Percentiles rank a stretch among this genome's conserved stretches.
Evolutionary conservation across 2,888 invertebrate genomes (phyloP).

Genomic region (Clivina fossor): DNA sequence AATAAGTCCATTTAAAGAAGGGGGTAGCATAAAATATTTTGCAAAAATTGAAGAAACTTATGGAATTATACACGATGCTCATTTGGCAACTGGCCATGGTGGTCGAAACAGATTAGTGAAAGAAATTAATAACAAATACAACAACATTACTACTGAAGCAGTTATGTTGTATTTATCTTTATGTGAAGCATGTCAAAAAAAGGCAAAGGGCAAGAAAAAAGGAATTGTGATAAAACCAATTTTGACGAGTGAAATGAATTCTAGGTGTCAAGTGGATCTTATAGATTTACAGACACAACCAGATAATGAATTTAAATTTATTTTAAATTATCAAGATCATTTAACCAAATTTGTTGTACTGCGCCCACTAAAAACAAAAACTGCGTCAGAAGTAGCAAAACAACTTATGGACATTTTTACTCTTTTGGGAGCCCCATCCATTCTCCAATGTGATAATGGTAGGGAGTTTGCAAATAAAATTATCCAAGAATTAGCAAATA

Average conservation of each 20-base stretch:
- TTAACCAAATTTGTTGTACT: constrained; percentile 47
- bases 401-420: constrained; percentile 46
- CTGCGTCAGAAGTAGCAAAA: constrained; percentile 45
- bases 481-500: constrained; percentile 40
- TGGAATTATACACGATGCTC: constrained; percentile 31
- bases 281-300: constrained; percentile 46
- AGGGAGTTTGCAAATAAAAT: constrained; percentile 43
- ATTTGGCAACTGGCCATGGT: constrained; percentile 30
- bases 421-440: constrained; percentile 46
- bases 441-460: constrained; percentile 46
- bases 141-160: constrained; percentile 34
- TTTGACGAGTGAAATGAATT: constrained; percentile 38
- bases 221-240: constrained; percentile 24
- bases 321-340: constrained; percentile 47
- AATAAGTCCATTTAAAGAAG: constrained; percentile 27
- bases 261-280: constrained; percentile 46
- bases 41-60: constrained; percentile 24
- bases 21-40: constrained; percentile 28
- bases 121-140: constrained; percentile 34
- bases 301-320: constrained; percentile 46
- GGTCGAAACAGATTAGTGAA: constrained; percentile 29
- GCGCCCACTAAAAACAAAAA: constrained; percentile 44
- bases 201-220: constrained; percentile 17
- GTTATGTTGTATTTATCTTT: constrained; percentile 25
- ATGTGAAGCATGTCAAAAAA: constrained; percentile 31